A percentile compares a stretch with the other conserved stretches of the same genome.
phyloP scores from a whole-genome alignment of 30 jellyfish, hydroid and myxozoan species.

The Catostylus mosaicus region DNA sequence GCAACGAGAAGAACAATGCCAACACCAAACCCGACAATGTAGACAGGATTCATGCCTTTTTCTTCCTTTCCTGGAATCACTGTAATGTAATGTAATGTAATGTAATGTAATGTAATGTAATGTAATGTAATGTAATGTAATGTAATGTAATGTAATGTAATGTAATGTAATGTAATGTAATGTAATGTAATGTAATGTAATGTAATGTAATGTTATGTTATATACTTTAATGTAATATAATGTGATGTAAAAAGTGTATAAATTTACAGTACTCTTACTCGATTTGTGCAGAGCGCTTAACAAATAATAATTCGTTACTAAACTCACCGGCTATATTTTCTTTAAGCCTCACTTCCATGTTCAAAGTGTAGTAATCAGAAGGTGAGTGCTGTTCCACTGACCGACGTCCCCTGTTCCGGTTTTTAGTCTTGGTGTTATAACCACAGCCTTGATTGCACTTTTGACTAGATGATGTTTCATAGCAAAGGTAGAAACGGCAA shows the following conservation, averaged over 20 bases:
- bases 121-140: background rate
- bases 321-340: background rate
- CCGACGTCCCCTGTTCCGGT: constrained; percentile 1
- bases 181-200: too few relatives aligned
- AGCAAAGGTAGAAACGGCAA: constrained; percentile 44
- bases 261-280: too few relatives aligned
- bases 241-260: too few relatives aligned
- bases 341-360: constrained; percentile 13
- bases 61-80: background rate
- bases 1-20: constrained; percentile 22
- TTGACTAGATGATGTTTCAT: constrained; percentile 28
- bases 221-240: too few relatives aligned
- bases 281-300: too few relatives aligned
- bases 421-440: constrained; percentile 9
- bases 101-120: background rate
- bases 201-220: too few relatives aligned
- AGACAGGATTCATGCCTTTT: background rate
- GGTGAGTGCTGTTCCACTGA: constrained; percentile 9
- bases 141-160: background rate
- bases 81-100: background rate
- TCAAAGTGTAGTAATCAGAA: constrained; percentile 19
- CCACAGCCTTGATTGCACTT: constrained; percentile 49
- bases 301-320: too few relatives aligned
- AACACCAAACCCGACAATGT: constrained; percentile 14
- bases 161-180: too few relatives aligned